Evolutionary conservation across 2,113 vertebrate species (phyloP), one percentile per base, ranked within the genome.

Genomic region (Barbus barbus): DNA sequence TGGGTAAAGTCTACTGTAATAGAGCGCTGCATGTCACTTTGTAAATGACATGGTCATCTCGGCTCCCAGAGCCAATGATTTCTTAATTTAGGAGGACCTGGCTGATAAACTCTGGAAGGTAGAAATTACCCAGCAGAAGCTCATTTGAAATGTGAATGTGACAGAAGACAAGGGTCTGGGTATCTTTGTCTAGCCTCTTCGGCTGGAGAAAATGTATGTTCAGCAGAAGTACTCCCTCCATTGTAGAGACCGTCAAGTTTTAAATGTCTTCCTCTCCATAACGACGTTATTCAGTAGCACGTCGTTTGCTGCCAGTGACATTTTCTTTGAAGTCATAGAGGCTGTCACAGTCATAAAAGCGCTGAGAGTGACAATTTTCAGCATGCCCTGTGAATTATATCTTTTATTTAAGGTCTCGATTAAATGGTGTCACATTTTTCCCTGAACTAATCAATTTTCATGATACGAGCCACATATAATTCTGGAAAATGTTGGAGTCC

Each of bases 361-460:
- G 93, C 95, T 93, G 92, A 86, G 95, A 95, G 94, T 95, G 96
- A 97, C 92, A 96, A 95, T 96, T 96, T 95, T 94, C 94, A 96
- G 94, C 93, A 93, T 94, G 93, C 93, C 90, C 93, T 93, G 94
- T 96, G 96, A 98, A 96, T 98, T 97, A 97, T 96, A 94, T 94
- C 90, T 91, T 95, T 97, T 96, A 96, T 97, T 97, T 98, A 96
- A 96, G 95, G 93, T 97, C 96, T 95, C 95, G 96, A 97, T 97
- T 97, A 97, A 97, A 95, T 93, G 93, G 95, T 95, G 95, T 95
- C 89, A 86, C 95, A 96, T 41, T 96, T 96, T 93, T 91, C 91
- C 91, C 92, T 89, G 95, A 96, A 96, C 96, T 97, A 97, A 97
- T 98, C 96, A 96, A 97, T 97, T 98, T 98, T 97, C 96, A 97